A percentile compares a stretch with the other conserved stretches of the same genome.
Conservation (phyloP, 2,888 invertebrate genomes). For the Ectemnius continuus region DNA sequence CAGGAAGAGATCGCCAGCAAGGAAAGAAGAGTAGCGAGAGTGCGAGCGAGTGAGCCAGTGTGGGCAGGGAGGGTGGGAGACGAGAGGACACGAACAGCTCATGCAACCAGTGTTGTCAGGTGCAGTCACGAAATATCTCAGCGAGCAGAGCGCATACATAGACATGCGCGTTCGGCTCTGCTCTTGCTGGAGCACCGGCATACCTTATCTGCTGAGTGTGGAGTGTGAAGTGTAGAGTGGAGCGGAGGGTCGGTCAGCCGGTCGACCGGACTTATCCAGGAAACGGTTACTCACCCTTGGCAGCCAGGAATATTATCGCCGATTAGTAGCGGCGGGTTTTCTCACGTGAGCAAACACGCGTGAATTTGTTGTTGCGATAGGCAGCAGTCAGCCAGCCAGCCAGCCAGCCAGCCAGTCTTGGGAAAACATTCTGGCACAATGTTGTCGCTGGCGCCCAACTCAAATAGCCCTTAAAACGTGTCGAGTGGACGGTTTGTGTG, state of each 20-base stretch:
- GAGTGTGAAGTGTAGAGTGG: background rate
- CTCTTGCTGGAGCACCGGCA: background rate
- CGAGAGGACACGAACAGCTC: slow-evolving; percentile 17
- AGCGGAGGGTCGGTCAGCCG: background rate
- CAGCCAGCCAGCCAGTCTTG: slow-evolving; percentile 29
- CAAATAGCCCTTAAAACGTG: slow-evolving; percentile 40
- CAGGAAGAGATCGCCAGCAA: slow-evolving; percentile 49
- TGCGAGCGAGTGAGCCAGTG: slow-evolving; percentile 7
- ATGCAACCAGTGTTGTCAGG: slow-evolving; percentile 34
- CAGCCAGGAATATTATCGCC: slow-evolving; percentile 41
- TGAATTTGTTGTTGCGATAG: slow-evolving; percentile 47
- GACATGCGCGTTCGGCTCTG: background rate
- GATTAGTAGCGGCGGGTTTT: slow-evolving; percentile 49
- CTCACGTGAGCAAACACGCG: slow-evolving; percentile 56
- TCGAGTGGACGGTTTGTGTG: slow-evolving; percentile 7
- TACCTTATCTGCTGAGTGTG: background rate
- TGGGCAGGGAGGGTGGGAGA: background rate
- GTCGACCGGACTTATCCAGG: slow-evolving; percentile 12
- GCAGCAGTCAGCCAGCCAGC: slow-evolving; percentile 15
- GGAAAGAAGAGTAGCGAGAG: no score
- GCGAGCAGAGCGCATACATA: background rate
- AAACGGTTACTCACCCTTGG: slow-evolving; percentile 8
- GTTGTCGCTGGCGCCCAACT: slow-evolving; percentile 45
- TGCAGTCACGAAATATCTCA: slow-evolving; percentile 38
- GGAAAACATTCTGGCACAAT: slow-evolving; percentile 46